Percentiles rank a stretch among this genome's conserved stretches.
phyloP scores from a whole-genome alignment of 2,888 invertebrate species.

The Dasypolia templi region DNA sequence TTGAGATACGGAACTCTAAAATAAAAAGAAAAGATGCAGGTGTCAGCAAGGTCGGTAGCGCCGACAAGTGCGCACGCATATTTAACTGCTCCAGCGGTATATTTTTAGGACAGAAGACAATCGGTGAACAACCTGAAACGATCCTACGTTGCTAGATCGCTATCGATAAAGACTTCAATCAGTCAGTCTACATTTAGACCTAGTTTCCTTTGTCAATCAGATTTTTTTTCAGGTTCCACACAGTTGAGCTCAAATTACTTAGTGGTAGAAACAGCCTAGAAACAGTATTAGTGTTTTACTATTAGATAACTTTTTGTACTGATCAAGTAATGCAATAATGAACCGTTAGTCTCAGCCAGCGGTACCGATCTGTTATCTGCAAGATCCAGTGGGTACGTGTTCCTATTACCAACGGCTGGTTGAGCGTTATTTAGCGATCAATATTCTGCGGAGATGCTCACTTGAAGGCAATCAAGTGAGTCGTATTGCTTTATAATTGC shows the following conservation, averaged over 20 bases:
- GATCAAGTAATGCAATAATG: constrained; percentile 25
- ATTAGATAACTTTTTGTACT: constrained; percentile 38
- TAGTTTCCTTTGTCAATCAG: constrained; percentile 10
- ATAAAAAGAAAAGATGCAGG: background rate
- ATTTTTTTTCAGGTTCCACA: constrained; percentile 19
- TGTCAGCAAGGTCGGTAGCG: background rate
- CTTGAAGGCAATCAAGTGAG: constrained; percentile 32
- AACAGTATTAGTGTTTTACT: constrained; percentile 36
- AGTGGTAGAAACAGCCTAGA: constrained; percentile 16
- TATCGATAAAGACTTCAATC: constrained; percentile 4
- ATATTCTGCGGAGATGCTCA: constrained; percentile 31
- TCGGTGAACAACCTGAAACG: background rate
- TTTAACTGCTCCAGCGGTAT: background rate
- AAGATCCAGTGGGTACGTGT: constrained; percentile 45
- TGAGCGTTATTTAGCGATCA: constrained; percentile 32
- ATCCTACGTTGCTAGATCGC: background rate
- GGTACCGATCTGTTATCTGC: constrained; percentile 40
- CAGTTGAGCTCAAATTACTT: constrained; percentile 36
- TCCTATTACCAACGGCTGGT: constrained; percentile 39
- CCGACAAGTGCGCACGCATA: background rate
- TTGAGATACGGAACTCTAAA: no score
- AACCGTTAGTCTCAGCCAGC: constrained; percentile 48
- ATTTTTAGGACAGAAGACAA: background rate
- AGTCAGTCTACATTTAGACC: background rate
- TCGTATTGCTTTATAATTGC: constrained; percentile 33